These are phyloP conservation scores for Netelia inedita DNA, from an alignment of 2,888 invertebrate species.

Conservation along the genomic window DNA sequence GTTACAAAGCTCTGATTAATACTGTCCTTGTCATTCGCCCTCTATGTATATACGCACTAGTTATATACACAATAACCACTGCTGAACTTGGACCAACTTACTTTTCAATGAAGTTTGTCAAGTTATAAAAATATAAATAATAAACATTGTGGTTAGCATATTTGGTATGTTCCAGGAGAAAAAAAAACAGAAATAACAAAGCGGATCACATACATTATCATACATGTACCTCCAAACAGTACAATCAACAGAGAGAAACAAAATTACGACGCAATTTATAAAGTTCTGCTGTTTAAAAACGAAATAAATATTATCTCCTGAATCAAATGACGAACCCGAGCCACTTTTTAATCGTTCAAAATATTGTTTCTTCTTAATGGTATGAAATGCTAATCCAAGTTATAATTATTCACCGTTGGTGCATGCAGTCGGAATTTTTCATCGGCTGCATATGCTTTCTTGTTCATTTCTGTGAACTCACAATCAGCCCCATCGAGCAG, in stretches of 20 bases:
- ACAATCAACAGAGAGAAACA: neutral
- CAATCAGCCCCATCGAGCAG: neutral
- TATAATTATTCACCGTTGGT: constrained; percentile 13
- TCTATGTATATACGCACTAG: constrained; percentile 30
- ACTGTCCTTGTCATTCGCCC: constrained; percentile 49
- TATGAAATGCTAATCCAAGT: constrained; percentile 38
- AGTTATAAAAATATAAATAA: constrained; percentile 58
- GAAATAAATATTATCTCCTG: neutral
- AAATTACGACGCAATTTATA: neutral
- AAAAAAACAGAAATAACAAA: constrained; percentile 22
- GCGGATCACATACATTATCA: constrained; percentile 54
- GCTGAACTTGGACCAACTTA: constrained; percentile 56
- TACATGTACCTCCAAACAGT: constrained; percentile 31
- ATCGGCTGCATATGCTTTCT: neutral
- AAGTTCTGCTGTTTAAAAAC: constrained; percentile 6
- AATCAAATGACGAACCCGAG: constrained; percentile 28
- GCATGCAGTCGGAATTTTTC: neutral
- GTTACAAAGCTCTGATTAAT: constrained; percentile 61
- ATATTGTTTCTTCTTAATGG: neutral
- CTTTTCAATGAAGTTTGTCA: constrained; percentile 60
- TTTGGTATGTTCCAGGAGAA: constrained; percentile 1
- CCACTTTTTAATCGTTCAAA: constrained; percentile 24
- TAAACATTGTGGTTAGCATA: constrained; percentile 41
- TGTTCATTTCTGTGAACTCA: neutral
- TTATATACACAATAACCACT: constrained; percentile 17